A percentile compares a stretch with the other conserved stretches of the same genome.
Evolutionary conservation across 2,888 invertebrate species (phyloP).

Genomic region (Rutpela maculata): DNA sequence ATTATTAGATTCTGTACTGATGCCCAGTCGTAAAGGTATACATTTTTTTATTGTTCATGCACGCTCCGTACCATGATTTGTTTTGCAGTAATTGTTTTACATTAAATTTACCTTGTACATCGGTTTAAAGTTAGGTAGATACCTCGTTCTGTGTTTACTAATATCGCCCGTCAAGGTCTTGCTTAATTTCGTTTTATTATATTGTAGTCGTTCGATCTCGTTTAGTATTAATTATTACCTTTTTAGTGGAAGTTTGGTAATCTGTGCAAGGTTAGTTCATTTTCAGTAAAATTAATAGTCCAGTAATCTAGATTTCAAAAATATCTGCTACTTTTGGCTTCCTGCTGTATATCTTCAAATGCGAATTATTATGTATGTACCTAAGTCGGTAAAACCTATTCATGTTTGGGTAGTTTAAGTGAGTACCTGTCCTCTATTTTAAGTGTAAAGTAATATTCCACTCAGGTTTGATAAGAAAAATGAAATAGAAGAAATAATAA

Average conservation of each 20-base stretch:
- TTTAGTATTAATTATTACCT: neutral
- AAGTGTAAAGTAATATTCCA: too few relatives aligned
- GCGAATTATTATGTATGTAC: too few relatives aligned
- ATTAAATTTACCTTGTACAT: conserved; percentile 3
- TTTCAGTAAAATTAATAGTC: too few relatives aligned
- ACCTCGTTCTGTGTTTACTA: neutral
- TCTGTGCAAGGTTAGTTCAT: neutral
- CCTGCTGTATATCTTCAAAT: too few relatives aligned
- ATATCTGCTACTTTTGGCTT: too few relatives aligned
- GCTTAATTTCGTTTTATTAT: neutral
- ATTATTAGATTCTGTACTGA: conserved; percentile 12
- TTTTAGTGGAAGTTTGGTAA: conserved; percentile 2
- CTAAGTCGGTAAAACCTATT: too few relatives aligned
- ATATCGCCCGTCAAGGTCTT: neutral
- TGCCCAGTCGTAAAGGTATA: conserved; percentile 5
- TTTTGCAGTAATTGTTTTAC: neutral
- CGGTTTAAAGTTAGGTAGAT: neutral
- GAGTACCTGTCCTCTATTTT: too few relatives aligned
- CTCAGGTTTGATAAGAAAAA: too few relatives aligned
- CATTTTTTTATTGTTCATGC: conserved; percentile 6
- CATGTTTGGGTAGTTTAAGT: too few relatives aligned
- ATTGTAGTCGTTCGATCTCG: neutral
- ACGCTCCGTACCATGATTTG: conserved; percentile 5
- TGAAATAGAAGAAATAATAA: too few relatives aligned
- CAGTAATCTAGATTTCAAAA: too few relatives aligned